Conservation (phyloP, 2,113 vertebrate genomes). For the Globicephala melas region DNA sequence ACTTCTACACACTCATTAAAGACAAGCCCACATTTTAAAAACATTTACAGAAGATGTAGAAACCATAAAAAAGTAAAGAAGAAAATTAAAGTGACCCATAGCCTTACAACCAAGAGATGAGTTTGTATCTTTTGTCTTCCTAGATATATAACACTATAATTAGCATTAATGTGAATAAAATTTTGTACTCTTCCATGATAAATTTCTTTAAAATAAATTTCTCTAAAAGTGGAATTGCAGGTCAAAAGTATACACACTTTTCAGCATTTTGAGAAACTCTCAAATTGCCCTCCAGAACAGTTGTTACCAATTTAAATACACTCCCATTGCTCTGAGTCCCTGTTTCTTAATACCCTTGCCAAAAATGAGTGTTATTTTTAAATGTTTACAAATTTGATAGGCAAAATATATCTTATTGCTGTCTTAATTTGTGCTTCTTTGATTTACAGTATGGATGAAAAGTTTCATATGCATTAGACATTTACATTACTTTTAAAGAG, state of each 20-base stretch:
- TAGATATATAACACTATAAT: not conserved
- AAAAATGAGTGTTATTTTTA: constrained; percentile 18
- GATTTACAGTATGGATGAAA: not conserved
- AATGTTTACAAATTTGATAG: not conserved
- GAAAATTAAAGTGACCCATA: constrained; percentile 33
- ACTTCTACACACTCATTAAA: not conserved
- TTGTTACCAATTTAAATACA: not conserved
- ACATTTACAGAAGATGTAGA: not conserved
- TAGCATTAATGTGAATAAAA: not conserved
- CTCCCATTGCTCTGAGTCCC: not conserved
- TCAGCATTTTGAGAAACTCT: constrained; percentile 6
- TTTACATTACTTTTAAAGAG: constrained; percentile 26
- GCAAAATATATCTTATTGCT: not conserved
- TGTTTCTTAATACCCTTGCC: not conserved
- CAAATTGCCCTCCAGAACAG: not conserved
- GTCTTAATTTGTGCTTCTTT: not conserved
- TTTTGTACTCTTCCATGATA: not conserved
- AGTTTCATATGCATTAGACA: constrained; percentile 2
- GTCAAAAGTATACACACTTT: constrained; percentile 7
- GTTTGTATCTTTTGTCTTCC: not conserved
- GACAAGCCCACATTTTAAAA: constrained; percentile 2
- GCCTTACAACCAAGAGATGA: constrained; percentile 20
- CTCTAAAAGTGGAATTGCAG: not conserved
- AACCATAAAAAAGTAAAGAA: constrained; percentile 19
- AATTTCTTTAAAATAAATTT: constrained; percentile 30